Evolutionary conservation across 2,797 vertebrate genomes (phyloP), one percentile per base, ranked within the genome.

Genomic region (Lacerta agilis): DNA sequence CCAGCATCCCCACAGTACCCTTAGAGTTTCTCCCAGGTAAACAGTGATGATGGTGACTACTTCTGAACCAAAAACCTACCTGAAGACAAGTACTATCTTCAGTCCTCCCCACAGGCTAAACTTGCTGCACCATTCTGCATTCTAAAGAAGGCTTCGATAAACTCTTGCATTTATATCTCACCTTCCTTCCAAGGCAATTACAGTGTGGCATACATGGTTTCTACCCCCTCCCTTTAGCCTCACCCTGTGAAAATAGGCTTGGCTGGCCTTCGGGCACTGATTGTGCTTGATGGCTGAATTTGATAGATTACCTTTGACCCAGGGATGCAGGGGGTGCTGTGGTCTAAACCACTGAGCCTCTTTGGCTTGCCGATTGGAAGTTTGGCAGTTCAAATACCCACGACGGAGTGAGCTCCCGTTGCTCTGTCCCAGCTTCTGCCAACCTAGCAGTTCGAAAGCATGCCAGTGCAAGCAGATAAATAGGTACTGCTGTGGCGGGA

Each of bases 21-120:
- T 91, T 98, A 45, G 98, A 98, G 84, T 96, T 98, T 91, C 97
- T 98, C 90, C 96, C 97, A 92, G 98, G 98, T 99, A 93, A 97
- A 95, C 67, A 36, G 41, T 41, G 41, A 45, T n/a, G n/a, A 29
- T 15, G 49, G 13, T 55, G 38, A 25, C 6, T 82, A 20, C 6
- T 83, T 43, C n/a, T 80, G 38, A 5, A 5, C 18, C 0, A 5
- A 80, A 90, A 72, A 5, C 43, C 77, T 55, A 36, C 58, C 64
- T 64, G 88, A 83, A 88, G 82, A 33, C 0, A 3, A 67, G 86
- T 86, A 66, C 13, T 38, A 8, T 15, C 15, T 41, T 75, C 25
- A 43, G 72, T 36, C 17, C 29, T 87, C 25, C 25, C 58, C 73
- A 27, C 25, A n/a, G 64, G 7, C 75, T 11, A 0, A 66, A 43